Evolutionary conservation across 2,888 invertebrate species (phyloP).

Genomic region (Sphecodes monilicornis): DNA sequence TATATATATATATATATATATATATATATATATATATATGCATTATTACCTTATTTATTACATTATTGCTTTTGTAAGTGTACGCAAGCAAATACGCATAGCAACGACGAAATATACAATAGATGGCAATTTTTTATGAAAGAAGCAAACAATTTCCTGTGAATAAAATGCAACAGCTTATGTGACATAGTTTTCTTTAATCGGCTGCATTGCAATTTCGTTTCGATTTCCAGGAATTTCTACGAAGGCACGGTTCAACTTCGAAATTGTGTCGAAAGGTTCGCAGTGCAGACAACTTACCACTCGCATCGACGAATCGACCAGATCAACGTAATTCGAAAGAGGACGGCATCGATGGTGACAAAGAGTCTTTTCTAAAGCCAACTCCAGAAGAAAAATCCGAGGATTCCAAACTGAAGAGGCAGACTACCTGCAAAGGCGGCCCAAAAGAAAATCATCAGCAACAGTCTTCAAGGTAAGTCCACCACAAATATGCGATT

Average conservation of each 20-base stretch:
- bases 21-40: too few relatives aligned
- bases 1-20: too few relatives aligned
- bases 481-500: not conserved
- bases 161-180: not conserved
- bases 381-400: conserved; percentile 78
- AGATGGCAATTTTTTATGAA: not conserved
- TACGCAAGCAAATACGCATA: not conserved
- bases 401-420: conserved; percentile 74
- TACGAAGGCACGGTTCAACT: conserved; percentile 92
- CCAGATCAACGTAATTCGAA: conserved; percentile 72
- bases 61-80: not conserved
- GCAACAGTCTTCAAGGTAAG: conserved; percentile 77
- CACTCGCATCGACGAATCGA: conserved; percentile 83
- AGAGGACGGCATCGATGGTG: conserved; percentile 76
- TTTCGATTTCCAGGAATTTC: conserved; percentile 86
- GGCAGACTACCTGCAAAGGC: conserved; percentile 79
- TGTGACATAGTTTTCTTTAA: not conserved
- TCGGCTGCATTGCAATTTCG: not conserved
- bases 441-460: conserved; percentile 74
- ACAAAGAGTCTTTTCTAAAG: conserved; percentile 78
- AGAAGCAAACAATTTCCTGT: not conserved
- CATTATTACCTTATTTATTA: too few relatives aligned
- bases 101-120: not conserved
- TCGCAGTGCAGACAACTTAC: conserved; percentile 90
- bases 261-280: conserved; percentile 93